phyloP scores from a whole-genome alignment of 1,140 invertebrate genomes.

The Arctopsyche grandis region DNA sequence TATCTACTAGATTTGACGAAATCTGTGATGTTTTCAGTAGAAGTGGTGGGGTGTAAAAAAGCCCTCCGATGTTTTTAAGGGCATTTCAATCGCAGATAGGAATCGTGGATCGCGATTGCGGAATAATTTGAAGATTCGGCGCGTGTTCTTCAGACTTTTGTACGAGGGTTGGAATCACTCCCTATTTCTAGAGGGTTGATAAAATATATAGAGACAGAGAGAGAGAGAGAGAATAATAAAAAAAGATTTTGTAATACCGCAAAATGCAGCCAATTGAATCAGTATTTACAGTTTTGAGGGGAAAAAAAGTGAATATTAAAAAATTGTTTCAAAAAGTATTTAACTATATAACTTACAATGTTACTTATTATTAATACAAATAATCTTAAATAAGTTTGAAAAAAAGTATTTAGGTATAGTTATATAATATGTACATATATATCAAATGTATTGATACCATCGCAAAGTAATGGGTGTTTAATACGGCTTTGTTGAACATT shows the following conservation, averaged over 20 bases:
- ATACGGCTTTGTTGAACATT: slow-evolving; percentile 10
- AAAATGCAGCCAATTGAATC: slow-evolving; percentile 35
- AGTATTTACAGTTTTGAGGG: slow-evolving; percentile 14
- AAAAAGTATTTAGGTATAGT: too few species aligned
- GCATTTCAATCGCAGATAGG: slow-evolving; percentile 34
- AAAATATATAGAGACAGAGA: too few species aligned
- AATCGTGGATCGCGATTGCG: slow-evolving; percentile 41
- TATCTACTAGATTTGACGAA: too few species aligned
- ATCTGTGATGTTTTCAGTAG: neutral
- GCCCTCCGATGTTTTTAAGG: neutral
- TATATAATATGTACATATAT: too few species aligned
- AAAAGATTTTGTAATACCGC: neutral
- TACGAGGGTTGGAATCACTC: slow-evolving; percentile 6
- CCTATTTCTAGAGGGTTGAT: neutral
- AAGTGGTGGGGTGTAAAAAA: neutral
- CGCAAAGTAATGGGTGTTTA: neutral
- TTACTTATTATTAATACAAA: neutral
- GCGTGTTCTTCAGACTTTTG: slow-evolving; percentile 27
- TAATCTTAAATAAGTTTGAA: too few species aligned
- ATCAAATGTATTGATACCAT: too few species aligned
- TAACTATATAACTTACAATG: neutral
- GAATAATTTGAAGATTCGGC: slow-evolving; percentile 41
- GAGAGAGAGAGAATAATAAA: neutral
- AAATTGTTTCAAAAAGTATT: too few species aligned
- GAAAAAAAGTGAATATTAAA: too few species aligned